These are phyloP conservation scores for Zaprionus capensis DNA, from an alignment of 1,140 invertebrate species.

Conservation along the genomic window DNA sequence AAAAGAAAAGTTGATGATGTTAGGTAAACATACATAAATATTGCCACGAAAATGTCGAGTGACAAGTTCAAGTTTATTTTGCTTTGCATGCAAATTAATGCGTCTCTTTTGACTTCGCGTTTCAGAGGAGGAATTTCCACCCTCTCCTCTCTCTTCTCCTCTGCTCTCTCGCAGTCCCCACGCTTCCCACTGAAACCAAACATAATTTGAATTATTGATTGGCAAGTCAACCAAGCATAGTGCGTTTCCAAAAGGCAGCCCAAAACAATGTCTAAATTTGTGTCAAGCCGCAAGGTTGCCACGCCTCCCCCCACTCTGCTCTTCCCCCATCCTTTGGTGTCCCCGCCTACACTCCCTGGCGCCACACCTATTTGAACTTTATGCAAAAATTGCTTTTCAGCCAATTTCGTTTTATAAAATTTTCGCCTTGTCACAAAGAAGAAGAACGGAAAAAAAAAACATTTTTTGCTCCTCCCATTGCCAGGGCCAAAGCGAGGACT, in stretches of 20 bases:
- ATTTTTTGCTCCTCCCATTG: constrained; percentile 43
- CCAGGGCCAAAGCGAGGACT: not conserved
- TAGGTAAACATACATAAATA: constrained; percentile 44
- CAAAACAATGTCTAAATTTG: constrained; percentile 69
- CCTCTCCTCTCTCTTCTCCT: not conserved
- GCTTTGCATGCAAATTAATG: constrained; percentile 47
- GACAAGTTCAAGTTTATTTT: constrained; percentile 51
- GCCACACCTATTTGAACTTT: constrained; percentile 59
- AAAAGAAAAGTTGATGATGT: constrained; percentile 10
- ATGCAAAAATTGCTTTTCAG: constrained; percentile 71
- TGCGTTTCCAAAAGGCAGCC: constrained; percentile 41
- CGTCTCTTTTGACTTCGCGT: constrained; percentile 9
- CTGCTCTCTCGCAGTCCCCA: not conserved
- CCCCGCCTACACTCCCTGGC: not conserved
- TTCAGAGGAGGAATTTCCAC: not conserved
- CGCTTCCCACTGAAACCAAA: constrained; percentile 40
- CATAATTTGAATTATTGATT: constrained; percentile 81
- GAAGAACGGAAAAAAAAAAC: constrained; percentile 9
- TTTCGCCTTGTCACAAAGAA: constrained; percentile 40
- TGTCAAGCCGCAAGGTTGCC: constrained; percentile 61
- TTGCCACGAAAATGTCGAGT: constrained; percentile 22
- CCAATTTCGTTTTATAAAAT: constrained; percentile 69
- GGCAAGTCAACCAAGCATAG: constrained; percentile 52
- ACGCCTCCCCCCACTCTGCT: constrained; percentile 42
- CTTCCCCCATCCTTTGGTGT: not conserved